A percentile compares a stretch with the other conserved stretches of the same genome.
Evolutionary conservation across 2,113 vertebrate genomes (phyloP).

Genomic region (Acanthisitta chloris): DNA sequence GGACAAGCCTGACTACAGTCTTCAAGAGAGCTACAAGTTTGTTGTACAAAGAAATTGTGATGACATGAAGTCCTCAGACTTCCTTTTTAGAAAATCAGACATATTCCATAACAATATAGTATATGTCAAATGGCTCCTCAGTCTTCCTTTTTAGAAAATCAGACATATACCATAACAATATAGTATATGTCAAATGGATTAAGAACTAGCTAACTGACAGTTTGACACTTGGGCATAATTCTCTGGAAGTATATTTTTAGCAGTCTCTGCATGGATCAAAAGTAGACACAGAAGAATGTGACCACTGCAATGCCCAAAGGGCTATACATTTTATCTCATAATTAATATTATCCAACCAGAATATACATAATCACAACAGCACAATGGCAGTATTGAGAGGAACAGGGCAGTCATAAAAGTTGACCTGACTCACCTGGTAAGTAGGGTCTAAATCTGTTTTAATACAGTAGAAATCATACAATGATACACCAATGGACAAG

Average conservation of each 20-base stretch:
- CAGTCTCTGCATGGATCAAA: not conserved
- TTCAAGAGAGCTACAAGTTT: not conserved
- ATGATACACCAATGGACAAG: not conserved
- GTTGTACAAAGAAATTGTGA: not conserved
- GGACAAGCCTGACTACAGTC: not conserved
- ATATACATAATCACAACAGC: not conserved
- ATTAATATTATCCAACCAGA: not conserved
- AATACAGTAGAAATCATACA: not conserved
- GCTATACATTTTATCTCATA: not conserved
- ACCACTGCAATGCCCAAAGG: not conserved
- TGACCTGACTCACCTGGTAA: not conserved
- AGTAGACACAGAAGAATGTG: not conserved
- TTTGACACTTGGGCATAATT: constrained; percentile 12
- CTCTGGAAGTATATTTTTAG: not conserved
- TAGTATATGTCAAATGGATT: constrained; percentile 18
- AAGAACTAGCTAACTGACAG: constrained; percentile 28
- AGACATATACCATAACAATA: not conserved
- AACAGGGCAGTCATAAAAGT: not conserved
- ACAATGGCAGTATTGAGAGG: not conserved
- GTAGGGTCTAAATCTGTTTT: not conserved
- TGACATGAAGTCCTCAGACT: not conserved
- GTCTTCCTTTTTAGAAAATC: not conserved
- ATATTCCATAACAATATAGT: not conserved
- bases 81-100: not conserved
- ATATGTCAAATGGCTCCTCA: not conserved